These are phyloP conservation scores for Eidolon dupreanum DNA, from an alignment of 2,797 vertebrate genomes.

Conservation along the genomic window DNA sequence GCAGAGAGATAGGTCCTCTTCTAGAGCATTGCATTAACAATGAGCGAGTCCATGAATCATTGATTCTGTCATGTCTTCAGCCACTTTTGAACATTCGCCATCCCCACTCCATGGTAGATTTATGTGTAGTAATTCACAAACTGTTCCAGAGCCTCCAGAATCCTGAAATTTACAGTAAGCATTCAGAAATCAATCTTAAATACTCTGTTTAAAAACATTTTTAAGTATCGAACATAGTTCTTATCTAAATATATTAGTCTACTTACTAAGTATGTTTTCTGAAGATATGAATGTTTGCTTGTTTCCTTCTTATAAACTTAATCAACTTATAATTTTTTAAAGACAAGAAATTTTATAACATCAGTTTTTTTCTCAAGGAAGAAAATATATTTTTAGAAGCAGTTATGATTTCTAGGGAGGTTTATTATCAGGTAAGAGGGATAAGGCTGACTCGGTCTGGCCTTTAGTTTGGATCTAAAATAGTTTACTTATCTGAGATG, in stretches of 20 bases:
- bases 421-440: background rate
- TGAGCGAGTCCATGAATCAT: background rate
- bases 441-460: background rate
- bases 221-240: background rate
- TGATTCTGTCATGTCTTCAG: background rate
- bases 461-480: conserved; percentile 4
- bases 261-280: background rate
- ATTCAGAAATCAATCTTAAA: conserved; percentile 17
- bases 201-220: background rate
- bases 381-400: background rate
- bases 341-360: conserved; percentile 16
- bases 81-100: background rate
- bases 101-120: background rate
- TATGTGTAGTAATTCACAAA: conserved; percentile 9
- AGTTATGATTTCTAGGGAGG: background rate
- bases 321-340: background rate
- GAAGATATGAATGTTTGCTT: background rate
- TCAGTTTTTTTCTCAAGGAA: background rate
- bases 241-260: background rate
- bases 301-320: background rate
- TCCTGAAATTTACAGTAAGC: conserved; percentile 30
- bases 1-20: background rate
- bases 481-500: background rate
- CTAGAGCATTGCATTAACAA: background rate
- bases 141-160: background rate